phyloP scores from a whole-genome alignment of 2,113 vertebrate genomes.

The Dicerorhinus sumatrensis region DNA sequence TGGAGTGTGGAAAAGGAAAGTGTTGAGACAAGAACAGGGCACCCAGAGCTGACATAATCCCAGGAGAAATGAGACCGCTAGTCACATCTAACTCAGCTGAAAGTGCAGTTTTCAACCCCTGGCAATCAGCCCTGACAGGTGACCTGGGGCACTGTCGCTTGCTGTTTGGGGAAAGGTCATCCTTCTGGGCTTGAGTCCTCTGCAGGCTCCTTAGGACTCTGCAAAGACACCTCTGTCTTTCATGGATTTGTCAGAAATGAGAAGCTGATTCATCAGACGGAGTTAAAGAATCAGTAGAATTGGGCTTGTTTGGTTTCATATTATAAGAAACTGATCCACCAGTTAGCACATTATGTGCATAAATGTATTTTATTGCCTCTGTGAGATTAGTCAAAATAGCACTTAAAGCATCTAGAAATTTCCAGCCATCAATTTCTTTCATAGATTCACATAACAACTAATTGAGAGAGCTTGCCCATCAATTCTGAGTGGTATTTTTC shows the following conservation, averaged over 20 bases:
- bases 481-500: conserved; percentile 5
- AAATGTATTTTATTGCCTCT: not conserved
- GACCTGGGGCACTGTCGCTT: not conserved
- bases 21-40: not conserved
- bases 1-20: not conserved
- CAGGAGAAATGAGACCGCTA: not conserved
- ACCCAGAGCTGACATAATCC: not conserved
- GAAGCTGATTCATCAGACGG: not conserved
- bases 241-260: not conserved
- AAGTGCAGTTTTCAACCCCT: not conserved
- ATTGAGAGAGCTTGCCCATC: not conserved
- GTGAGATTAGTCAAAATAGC: not conserved
- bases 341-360: not conserved
- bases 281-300: not conserved
- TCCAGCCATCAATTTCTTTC: not conserved
- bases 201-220: not conserved
- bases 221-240: not conserved
- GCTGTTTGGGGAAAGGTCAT: not conserved
- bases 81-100: not conserved
- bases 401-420: not conserved
- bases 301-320: not conserved
- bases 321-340: not conserved
- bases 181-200: not conserved
- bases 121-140: not conserved
- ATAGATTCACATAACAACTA: not conserved